Percentiles rank a stretch among this genome's conserved stretches.
These are phyloP conservation scores for Drosophila tropicalis DNA, from an alignment of 1,140 invertebrate genomes.

Conservation along the genomic window DNA sequence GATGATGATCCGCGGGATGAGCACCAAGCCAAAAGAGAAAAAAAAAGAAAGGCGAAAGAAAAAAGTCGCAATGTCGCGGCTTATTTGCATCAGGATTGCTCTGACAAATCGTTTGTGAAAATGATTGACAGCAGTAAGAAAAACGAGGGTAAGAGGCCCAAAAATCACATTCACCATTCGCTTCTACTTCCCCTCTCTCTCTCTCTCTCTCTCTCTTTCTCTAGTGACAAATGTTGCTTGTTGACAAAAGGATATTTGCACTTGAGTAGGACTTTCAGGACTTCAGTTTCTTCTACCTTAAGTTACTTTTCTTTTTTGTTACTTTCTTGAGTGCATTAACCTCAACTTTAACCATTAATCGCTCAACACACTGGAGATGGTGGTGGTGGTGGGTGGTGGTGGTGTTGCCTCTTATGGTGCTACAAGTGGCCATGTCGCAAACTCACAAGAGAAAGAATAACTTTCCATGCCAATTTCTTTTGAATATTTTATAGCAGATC, in stretches of 20 bases:
- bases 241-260: conserved; percentile 14
- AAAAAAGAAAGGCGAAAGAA: no score
- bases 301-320: conserved; percentile 22
- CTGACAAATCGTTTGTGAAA: conserved; percentile 76
- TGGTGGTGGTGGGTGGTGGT: no score
- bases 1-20: conserved; percentile 29
- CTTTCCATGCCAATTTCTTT: conserved; percentile 79
- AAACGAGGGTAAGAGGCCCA: conserved; percentile 38
- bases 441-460: conserved; percentile 41
- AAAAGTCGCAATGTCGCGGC: conserved; percentile 47
- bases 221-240: conserved; percentile 12
- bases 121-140: conserved; percentile 64
- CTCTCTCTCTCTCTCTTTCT: not conserved
- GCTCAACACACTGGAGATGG: conserved; percentile 41
- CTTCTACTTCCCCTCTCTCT: not conserved
- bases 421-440: conserved; percentile 24
- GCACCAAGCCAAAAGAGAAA: not conserved
- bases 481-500: conserved; percentile 80
- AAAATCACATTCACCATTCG: not conserved
- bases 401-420: not conserved
- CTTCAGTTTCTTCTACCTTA: not conserved
- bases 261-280: conserved; percentile 4
- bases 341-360: conserved; percentile 61
- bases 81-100: conserved; percentile 65
- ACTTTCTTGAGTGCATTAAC: conserved; percentile 66